These are phyloP conservation scores for Caradrina kadenii DNA, from an alignment of 2,888 invertebrate species.

Conservation along the genomic window DNA sequence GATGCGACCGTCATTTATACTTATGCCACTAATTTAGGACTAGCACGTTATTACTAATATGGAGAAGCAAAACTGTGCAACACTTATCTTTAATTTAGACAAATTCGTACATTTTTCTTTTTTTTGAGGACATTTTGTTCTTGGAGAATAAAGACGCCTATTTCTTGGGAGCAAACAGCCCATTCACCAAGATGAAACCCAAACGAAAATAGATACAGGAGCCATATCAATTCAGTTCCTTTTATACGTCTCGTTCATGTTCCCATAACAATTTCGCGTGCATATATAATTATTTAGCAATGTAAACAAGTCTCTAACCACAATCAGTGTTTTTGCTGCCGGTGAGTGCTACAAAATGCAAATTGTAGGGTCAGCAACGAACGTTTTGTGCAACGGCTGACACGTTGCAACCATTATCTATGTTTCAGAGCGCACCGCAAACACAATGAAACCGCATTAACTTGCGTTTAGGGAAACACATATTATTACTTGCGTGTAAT, in stretches of 20 bases:
- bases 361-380: slow-evolving; percentile 63
- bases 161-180: background rate
- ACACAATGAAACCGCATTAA: slow-evolving; percentile 65
- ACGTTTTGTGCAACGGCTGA: slow-evolving; percentile 59
- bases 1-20: background rate
- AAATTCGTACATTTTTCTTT: slow-evolving; percentile 33
- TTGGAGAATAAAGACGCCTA: slow-evolving; percentile 8
- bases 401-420: slow-evolving; percentile 67
- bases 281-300: slow-evolving; percentile 42
- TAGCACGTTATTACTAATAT: slow-evolving; percentile 25
- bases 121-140: slow-evolving; percentile 3
- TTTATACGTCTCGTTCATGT: slow-evolving; percentile 32
- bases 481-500: slow-evolving; percentile 51
- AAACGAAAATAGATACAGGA: background rate
- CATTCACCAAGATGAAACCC: background rate
- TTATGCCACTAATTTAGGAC: slow-evolving; percentile 13
- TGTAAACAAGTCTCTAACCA: slow-evolving; percentile 61
- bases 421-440: slow-evolving; percentile 59
- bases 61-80: slow-evolving; percentile 30
- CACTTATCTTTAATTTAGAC: slow-evolving; percentile 25
- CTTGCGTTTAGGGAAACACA: slow-evolving; percentile 56
- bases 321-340: slow-evolving; percentile 65
- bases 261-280: slow-evolving; percentile 37
- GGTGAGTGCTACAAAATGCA: slow-evolving; percentile 62
- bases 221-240: slow-evolving; percentile 14